Percentiles rank a stretch among this genome's conserved stretches.
Conservation (phyloP, 2,888 invertebrate genomes). For the Dryadula phaetusa region DNA sequence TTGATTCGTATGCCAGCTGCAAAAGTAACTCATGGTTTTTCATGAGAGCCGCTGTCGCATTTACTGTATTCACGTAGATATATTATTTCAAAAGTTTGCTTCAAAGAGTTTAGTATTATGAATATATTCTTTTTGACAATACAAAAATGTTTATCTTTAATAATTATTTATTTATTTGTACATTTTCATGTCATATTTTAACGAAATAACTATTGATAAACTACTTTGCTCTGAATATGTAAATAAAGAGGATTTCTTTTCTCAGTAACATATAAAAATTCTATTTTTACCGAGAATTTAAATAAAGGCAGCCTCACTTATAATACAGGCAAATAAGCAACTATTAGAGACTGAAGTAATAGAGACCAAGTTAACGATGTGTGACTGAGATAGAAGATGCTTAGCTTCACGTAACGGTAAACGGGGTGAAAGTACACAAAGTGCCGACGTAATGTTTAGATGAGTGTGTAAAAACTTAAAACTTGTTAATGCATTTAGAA, state of each 20-base stretch:
- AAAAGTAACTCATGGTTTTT: conserved; percentile 24
- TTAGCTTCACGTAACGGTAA: conserved; percentile 69
- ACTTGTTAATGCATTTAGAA: not conserved
- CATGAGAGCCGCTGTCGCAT: conserved; percentile 4
- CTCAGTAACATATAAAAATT: too few species aligned
- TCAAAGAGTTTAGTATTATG: not conserved
- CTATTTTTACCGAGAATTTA: too few species aligned
- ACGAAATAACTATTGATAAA: too few species aligned
- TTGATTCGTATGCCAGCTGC: conserved; percentile 34
- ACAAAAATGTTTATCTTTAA: not conserved
- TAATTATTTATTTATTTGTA: too few species aligned
- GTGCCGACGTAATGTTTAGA: conserved; percentile 53
- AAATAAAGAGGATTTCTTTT: too few species aligned
- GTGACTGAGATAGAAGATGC: conserved; percentile 56
- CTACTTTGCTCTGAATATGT: too few species aligned
- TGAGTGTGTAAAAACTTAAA: conserved; percentile 27
- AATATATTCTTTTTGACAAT: not conserved
- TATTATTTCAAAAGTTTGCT: conserved; percentile 7
- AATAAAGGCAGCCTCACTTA: conserved; percentile 56
- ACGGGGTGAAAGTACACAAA: conserved; percentile 72
- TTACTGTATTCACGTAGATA: not conserved
- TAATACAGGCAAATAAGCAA: conserved; percentile 54
- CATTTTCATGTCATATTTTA: too few species aligned
- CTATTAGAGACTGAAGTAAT: conserved; percentile 60
- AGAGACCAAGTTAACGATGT: conserved; percentile 58